Evolutionary conservation across 2,888 invertebrate genomes (phyloP), one percentile per base, ranked within the genome.

Genomic region (Amphimallon solstitiale): DNA sequence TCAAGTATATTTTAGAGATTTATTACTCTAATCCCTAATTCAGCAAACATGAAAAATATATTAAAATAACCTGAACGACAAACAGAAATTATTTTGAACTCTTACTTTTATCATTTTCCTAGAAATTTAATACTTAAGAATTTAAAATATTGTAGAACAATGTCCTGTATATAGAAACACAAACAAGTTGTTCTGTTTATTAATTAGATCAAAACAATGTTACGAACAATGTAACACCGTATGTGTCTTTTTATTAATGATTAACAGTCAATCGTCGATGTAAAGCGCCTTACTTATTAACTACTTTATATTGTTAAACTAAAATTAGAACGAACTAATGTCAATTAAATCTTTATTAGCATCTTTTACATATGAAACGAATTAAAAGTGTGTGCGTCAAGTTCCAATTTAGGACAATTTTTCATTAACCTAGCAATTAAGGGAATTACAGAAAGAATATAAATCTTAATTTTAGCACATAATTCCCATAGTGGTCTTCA

Each of bases 341-440:
- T 59, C 56, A 59, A 59, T 59, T 59, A 59, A 59, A 59, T 59
- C 56, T 59, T 59, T 59, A 59, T 59, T 59, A 59, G 56, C 56
- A 59, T 59, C 56, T 59, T 59, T 43, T 59, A 59, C 56, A 59
- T 59, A 59, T 29, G 56, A 15, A n/a, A 29, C 43, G 56, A 59
- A 59, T 59, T 59, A 59, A 59, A 59, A 59, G 56, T 59, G 56
- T 38, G 56, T 59, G 56, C 56, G 56, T 59, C 56, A 59, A 59
- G 43, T 59, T 59, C 43, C 56, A 59, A 59, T 59, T 59, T 59
- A 59, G 56, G 56, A 59, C 56, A 59, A 59, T 59, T 59, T 59
- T 59, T 59, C 56, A 59, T 59, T 59, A 59, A 59, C 56, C 43
- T 59, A 43, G 43, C 56, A 59, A 59, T 59, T 59, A 59, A 59